A percentile compares a stretch with the other conserved stretches of the same genome.
These are phyloP conservation scores for Ceriagrion tenellum DNA, from an alignment of 2,888 invertebrate species.

Conservation along the genomic window DNA sequence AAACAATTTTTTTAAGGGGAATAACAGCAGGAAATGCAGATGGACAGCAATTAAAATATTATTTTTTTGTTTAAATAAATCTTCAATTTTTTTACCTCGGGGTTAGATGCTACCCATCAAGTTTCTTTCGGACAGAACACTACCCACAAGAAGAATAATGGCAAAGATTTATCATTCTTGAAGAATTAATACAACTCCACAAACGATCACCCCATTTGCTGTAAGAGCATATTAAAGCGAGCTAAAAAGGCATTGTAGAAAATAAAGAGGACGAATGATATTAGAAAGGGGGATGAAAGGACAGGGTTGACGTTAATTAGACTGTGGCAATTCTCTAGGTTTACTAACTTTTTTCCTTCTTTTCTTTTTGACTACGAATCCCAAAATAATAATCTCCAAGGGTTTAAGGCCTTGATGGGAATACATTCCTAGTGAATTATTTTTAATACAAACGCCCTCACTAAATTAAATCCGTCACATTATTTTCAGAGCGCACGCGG, in stretches of 20 bases:
- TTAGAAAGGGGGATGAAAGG: neutral
- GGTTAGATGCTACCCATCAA: too few species aligned
- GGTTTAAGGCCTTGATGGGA: neutral
- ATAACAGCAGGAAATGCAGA: too few species aligned
- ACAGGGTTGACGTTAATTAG: neutral
- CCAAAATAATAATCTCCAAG: neutral
- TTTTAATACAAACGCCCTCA: neutral
- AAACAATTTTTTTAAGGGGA: too few species aligned
- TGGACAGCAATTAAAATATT: too few species aligned
- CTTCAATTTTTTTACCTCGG: too few species aligned
- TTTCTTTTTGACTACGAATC: neutral
- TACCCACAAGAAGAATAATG: too few species aligned
- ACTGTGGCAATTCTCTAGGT: neutral
- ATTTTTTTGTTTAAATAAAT: too few species aligned
- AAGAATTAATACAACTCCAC: too few species aligned
- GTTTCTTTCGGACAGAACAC: too few species aligned
- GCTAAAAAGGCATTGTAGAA: neutral
- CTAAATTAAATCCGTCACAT: conserved; percentile 29
- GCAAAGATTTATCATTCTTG: too few species aligned
- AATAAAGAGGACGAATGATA: neutral
- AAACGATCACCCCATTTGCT: too few species aligned
- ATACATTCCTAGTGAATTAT: neutral
- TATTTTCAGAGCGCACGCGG: neutral
- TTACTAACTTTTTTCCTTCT: neutral
- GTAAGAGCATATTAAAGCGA: too few species aligned